A percentile compares a stretch with the other conserved stretches of the same genome.
phyloP scores from a whole-genome alignment of 2,113 vertebrate species.

The Festucalex cinctus region DNA sequence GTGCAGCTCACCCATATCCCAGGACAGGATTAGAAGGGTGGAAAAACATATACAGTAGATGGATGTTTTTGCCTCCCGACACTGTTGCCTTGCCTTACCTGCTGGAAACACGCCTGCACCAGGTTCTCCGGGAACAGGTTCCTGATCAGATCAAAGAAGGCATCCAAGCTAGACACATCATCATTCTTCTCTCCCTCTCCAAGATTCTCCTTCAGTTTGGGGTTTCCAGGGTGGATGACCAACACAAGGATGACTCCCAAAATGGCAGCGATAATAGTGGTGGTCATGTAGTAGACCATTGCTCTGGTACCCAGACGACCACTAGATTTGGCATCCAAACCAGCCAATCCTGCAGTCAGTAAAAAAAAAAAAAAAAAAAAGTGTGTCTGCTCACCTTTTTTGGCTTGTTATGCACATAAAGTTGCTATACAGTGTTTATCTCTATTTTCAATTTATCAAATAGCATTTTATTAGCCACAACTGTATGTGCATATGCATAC shows the following conservation, averaged over 20 bases:
- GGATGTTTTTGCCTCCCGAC: background rate
- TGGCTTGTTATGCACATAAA: background rate
- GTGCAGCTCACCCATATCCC: background rate
- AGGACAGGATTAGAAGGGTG: background rate
- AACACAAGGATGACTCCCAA: conserved; percentile 95
- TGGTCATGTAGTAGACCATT: conserved; percentile 97
- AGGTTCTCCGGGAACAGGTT: conserved; percentile 97
- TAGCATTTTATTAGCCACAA: background rate
- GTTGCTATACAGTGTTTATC: background rate
- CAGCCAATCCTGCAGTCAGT: conserved; percentile 82
- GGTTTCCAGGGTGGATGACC: conserved; percentile 94
- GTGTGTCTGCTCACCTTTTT: conserved; percentile 17
- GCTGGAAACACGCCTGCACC: conserved; percentile 97
- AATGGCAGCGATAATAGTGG: conserved; percentile 93
- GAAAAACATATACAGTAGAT: background rate
- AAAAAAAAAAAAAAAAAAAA: conserved; percentile 37
- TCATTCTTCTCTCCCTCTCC: conserved; percentile 91
- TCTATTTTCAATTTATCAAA: background rate
- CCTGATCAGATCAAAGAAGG: conserved; percentile 94
- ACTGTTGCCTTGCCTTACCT: conserved; percentile 71
- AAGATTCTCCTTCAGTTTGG: conserved; percentile 91
- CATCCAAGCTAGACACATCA: conserved; percentile 95
- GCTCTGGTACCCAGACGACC: conserved; percentile 94
- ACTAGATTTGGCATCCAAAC: conserved; percentile 95
- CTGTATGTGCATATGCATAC: background rate